These are phyloP conservation scores for Marmota flaviventris DNA, from an alignment of 2,113 vertebrate genomes.

Conservation along the genomic window DNA sequence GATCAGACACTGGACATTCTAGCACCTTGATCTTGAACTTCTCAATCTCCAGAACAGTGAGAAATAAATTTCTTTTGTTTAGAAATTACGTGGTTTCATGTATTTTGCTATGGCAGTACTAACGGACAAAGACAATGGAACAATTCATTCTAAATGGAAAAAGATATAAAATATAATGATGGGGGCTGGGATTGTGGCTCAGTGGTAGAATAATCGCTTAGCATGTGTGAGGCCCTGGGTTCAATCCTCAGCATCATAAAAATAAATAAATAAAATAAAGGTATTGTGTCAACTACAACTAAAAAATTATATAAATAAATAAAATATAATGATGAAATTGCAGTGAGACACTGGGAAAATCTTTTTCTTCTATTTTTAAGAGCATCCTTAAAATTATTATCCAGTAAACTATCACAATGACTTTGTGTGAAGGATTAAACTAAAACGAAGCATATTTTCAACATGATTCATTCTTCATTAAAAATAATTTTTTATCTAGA, in stretches of 20 bases:
- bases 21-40: background rate
- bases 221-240: too few relatives aligned
- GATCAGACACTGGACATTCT: background rate
- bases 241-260: too few relatives aligned
- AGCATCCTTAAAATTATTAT: slow-evolving; percentile 34
- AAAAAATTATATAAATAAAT: too few relatives aligned
- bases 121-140: background rate
- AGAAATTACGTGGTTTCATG: background rate
- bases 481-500: background rate
- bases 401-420: background rate
- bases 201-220: too few relatives aligned
- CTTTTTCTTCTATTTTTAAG: slow-evolving; percentile 26
- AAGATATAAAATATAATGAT: background rate
- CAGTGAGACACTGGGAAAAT: background rate
- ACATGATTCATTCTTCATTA: background rate
- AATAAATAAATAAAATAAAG: too few relatives aligned
- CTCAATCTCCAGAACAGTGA: background rate
- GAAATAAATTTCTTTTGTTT: background rate
- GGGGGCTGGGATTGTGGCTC: too few relatives aligned
- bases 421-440: background rate
- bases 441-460: background rate
- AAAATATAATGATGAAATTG: background rate
- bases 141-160: slow-evolving; percentile 33
- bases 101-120: background rate
- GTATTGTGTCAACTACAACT: too few relatives aligned